phyloP scores from a whole-genome alignment of 2,888 invertebrate species.

The Himalopsyche tibetana region DNA sequence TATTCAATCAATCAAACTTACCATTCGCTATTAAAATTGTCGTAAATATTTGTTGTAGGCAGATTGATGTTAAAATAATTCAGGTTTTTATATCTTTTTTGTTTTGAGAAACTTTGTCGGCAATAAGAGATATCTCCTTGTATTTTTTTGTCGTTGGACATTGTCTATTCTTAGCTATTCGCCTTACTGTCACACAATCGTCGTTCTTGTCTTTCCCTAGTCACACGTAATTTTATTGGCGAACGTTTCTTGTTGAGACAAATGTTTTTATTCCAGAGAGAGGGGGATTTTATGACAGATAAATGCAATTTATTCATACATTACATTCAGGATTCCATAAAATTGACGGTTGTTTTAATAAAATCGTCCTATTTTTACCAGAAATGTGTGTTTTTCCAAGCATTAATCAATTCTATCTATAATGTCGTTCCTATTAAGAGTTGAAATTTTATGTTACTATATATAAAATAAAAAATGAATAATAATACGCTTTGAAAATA shows the following conservation, averaged over 20 bases:
- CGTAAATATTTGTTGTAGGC: too few species aligned
- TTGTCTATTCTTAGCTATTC: constrained; percentile 42
- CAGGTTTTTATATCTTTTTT: too few species aligned
- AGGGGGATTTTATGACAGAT: constrained; percentile 31
- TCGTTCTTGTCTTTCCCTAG: constrained; percentile 17
- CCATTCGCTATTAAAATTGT: too few species aligned
- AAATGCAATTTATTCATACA: constrained; percentile 39
- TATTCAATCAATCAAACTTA: too few species aligned
- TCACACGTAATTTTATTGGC: constrained; percentile 38
- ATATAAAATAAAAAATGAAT: too few species aligned
- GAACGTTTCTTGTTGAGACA: constrained; percentile 20
- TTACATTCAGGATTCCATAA: constrained; percentile 39
- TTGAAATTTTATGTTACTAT: too few species aligned
- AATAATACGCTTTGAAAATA: too few species aligned
- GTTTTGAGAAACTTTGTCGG: neutral
- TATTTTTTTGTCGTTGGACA: constrained; percentile 35
- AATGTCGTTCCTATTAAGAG: too few species aligned
- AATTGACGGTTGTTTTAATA: constrained; percentile 27
- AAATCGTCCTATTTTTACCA: constrained; percentile 4
- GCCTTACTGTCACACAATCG: constrained; percentile 37
- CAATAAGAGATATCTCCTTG: constrained; percentile 29
- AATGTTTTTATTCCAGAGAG: constrained; percentile 41
- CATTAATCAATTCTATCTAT: too few species aligned
- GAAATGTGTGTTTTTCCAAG: constrained; percentile 1
- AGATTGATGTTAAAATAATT: too few species aligned